Base-by-base conservation (phyloP, 1,140 invertebrate genomes). In the Metaphire vulgaris region DNA sequence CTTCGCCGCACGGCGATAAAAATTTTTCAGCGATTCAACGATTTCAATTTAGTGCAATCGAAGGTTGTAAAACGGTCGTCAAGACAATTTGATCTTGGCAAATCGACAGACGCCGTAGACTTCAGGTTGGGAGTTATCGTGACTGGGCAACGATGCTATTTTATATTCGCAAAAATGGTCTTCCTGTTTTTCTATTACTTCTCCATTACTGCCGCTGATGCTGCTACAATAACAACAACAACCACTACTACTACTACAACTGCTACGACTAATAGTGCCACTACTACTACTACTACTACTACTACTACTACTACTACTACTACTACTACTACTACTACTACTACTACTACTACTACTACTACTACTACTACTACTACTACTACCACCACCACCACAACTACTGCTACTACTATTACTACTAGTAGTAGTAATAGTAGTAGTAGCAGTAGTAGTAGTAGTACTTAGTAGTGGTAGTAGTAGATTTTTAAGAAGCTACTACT, bases 401-500 rank as follows among this genome's bases (percentile, higher is more conserved):
- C 6, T 21, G 21, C 6, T 21, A 56, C 6, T 56, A 56, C 6
- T 21, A 56, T 6, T 56, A 56, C 6, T 56, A 56, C 6, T 56
- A 56, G 41, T 21, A 56, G 41, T 56, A 56, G 41, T 21, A 56
- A 21, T 56, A 56, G 41, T 56, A 56, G 41, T 56, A 56, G 41
- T 56, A 56, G 41, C 41, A 56, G 41, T 56, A 56, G 41, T 56
- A 56, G 41, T 56, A 56, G 41, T 56, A 56, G 41, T 56, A 56
- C 6, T n/a, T 21, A 56, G 41, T 56, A 56, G 41, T 56, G 21
- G 41, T 56, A 56, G 41, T 56, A 56, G 41, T 56, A n/a, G n/a
- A n/a, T n/a, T n/a, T n/a, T n/a, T n/a, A n/a, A n/a, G n/a, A n/a
- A n/a, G n/a, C n/a, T n/a, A n/a, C n/a, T n/a, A n/a, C n/a, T n/a